Conservation (phyloP, 2,113 vertebrate species). For the Centropristis striata region DNA sequence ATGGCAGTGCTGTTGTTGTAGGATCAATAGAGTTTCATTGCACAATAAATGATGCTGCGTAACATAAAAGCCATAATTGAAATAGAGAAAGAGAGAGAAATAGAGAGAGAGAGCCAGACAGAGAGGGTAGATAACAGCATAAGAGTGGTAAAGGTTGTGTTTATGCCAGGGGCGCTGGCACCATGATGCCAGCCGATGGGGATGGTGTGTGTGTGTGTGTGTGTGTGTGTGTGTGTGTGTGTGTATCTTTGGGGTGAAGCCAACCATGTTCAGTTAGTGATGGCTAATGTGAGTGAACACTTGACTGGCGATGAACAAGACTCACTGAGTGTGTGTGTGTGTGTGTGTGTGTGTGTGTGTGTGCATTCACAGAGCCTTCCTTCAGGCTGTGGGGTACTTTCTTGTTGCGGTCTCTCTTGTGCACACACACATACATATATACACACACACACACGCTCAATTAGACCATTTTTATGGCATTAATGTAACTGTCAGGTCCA, state of each 20-base stretch:
- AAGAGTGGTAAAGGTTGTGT: conserved; percentile 71
- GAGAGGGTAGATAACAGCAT: conserved; percentile 50
- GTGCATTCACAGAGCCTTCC: conserved; percentile 23
- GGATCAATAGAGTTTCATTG: conserved; percentile 13
- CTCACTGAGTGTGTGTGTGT: conserved; percentile 27
- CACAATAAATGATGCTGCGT: conserved; percentile 26
- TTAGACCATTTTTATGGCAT: conserved; percentile 68
- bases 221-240: conserved; percentile 23
- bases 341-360: conserved; percentile 16
- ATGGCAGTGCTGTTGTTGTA: conserved; percentile 2
- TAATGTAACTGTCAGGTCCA: conserved; percentile 71
- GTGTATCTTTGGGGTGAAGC: conserved; percentile 38
- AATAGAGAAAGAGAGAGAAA: conserved; percentile 16
- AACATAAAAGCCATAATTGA: conserved; percentile 36
- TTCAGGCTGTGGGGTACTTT: conserved; percentile 37
- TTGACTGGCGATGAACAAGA: conserved; percentile 54
- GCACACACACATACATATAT: conserved; percentile 14
- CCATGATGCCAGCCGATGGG: conserved; percentile 52
- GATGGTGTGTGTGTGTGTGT: conserved; percentile 23
- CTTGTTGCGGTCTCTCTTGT: conserved; percentile 5
- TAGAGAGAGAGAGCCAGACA: conserved; percentile 40
- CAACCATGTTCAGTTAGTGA: conserved; percentile 56
- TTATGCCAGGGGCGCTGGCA: conserved; percentile 71
- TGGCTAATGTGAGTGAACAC: conserved; percentile 61
- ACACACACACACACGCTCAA: conserved; percentile 53